phyloP scores from a whole-genome alignment of 2,888 invertebrate genomes.

The Isotomurus palustris region DNA sequence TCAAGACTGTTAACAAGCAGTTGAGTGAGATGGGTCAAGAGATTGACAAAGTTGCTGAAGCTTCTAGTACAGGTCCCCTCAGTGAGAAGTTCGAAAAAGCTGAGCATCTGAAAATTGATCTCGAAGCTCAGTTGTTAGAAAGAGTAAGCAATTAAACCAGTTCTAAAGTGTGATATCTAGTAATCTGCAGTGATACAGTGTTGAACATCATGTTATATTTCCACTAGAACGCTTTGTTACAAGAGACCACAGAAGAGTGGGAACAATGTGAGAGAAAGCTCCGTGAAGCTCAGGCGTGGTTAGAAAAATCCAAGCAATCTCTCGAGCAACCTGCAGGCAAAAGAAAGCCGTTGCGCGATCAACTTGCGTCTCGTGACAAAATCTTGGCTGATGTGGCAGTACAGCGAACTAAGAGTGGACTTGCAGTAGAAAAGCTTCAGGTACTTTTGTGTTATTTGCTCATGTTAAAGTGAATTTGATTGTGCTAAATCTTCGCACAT shows the following conservation, averaged over 20 bases:
- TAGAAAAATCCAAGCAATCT: conserved; percentile 74
- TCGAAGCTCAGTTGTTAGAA: conserved; percentile 77
- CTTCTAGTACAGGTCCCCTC: conserved; percentile 78
- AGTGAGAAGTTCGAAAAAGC: conserved; percentile 79
- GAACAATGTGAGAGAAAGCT: conserved; percentile 92
- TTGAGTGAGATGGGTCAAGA: conserved; percentile 88
- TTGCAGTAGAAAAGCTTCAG: conserved; percentile 86
- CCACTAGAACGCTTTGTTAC: conserved; percentile 71
- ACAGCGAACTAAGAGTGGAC: conserved; percentile 81
- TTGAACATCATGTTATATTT: background rate
- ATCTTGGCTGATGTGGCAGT: conserved; percentile 66
- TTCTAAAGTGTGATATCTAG: background rate
- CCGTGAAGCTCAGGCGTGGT: conserved; percentile 82
- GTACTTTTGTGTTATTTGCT: conserved; percentile 58
- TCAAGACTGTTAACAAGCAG: conserved; percentile 80
- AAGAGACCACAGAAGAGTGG: conserved; percentile 92
- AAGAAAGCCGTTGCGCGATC: conserved; percentile 81
- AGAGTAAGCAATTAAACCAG: conserved; percentile 60
- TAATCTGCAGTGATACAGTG: background rate
- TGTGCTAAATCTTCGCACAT: no score
- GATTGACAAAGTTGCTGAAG: conserved; percentile 74
- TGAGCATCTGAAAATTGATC: conserved; percentile 78
- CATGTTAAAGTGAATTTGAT: conserved; percentile 16
- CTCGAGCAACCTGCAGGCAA: conserved; percentile 76
- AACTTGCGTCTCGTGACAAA: conserved; percentile 78